phyloP scores from a whole-genome alignment of 2,113 vertebrate genomes.

The Psittacula cyanocephala region DNA sequence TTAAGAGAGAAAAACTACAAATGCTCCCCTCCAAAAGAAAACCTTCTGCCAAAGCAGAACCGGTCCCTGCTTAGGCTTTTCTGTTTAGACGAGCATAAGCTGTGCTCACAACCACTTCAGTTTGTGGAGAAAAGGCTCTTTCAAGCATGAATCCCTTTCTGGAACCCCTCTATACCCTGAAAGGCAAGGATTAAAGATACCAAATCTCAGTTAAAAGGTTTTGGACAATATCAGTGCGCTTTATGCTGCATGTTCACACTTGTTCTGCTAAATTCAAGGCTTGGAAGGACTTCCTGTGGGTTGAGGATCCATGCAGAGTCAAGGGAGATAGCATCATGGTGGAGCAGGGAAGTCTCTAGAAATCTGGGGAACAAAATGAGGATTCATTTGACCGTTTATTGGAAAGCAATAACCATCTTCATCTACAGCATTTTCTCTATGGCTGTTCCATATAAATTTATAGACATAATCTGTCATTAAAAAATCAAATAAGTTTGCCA shows the following conservation, averaged over 20 bases:
- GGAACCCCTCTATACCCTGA: not conserved
- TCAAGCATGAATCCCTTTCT: not conserved
- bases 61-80: not conserved
- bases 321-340: rapidly evolving
- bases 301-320: no score
- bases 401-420: not conserved
- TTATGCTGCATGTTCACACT: not conserved
- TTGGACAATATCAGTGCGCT: not conserved
- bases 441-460: not conserved
- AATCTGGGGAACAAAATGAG: not conserved
- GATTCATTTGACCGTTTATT: not conserved
- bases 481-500: not conserved
- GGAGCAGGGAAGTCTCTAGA: not conserved
- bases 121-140: not conserved
- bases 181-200: not conserved
- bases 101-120: not conserved
- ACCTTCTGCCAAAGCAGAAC: not conserved
- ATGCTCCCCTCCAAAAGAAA: not conserved
- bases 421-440: not conserved
- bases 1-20: not conserved
- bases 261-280: not conserved
- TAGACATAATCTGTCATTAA: not conserved
- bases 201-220: not conserved
- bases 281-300: not conserved
- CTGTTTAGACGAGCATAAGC: not conserved